A percentile compares a stretch with the other conserved stretches of the same genome.
phyloP scores from a whole-genome alignment of 2,888 invertebrate species.

The Oligia fasciuncula region DNA sequence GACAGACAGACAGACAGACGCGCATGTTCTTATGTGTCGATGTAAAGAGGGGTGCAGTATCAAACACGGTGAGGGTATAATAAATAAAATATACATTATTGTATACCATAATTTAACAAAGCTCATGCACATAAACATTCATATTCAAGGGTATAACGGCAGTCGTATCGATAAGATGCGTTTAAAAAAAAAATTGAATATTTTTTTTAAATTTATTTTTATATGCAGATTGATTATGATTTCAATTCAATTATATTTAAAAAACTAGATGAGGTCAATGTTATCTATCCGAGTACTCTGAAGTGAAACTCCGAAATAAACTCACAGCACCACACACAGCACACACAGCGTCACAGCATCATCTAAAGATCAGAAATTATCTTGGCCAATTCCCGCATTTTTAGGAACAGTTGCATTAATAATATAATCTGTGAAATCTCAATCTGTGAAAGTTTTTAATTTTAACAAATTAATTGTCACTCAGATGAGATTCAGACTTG shows the following conservation, averaged over 20 bases:
- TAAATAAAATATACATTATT: not conserved
- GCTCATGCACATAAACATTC: not conserved
- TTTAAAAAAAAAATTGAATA: not conserved
- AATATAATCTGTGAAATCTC: not conserved
- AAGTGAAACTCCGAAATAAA: not conserved
- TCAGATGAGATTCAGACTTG: not conserved
- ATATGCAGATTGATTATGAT: not conserved
- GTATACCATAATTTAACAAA: not conserved
- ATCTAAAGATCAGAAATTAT: not conserved
- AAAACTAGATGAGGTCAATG: not conserved
- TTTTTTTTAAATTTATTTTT: not conserved
- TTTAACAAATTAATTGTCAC: not conserved
- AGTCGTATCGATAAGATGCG: not conserved
- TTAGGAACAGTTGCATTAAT: not conserved
- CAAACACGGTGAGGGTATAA: not conserved
- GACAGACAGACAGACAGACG: conserved; percentile 16
- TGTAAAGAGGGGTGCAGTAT: not conserved
- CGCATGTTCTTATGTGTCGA: not conserved
- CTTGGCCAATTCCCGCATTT: not conserved
- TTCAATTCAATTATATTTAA: not conserved
- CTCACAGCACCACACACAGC: not conserved
- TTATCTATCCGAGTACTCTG: not conserved
- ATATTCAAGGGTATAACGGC: not conserved
- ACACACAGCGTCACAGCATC: not conserved
- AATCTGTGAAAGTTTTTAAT: not conserved